phyloP scores from a whole-genome alignment of 1,140 invertebrate genomes.

The Teleogryllus occipitalis region DNA sequence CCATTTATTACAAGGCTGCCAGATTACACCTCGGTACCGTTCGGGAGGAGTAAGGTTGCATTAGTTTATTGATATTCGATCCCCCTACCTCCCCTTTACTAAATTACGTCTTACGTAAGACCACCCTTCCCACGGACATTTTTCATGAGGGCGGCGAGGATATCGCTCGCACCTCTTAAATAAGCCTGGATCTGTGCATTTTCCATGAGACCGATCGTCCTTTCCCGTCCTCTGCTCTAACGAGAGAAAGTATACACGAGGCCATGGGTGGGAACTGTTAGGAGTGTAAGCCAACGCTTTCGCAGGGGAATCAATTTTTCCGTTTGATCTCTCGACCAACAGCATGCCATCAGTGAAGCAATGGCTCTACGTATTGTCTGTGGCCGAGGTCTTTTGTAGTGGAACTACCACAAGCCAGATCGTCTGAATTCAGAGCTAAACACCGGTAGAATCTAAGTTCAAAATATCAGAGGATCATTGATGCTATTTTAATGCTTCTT shows the following conservation, averaged over 20 bases:
- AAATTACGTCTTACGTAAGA: not conserved
- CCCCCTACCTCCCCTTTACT: not conserved
- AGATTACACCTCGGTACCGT: not conserved
- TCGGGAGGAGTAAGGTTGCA: not conserved
- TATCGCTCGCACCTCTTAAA: not conserved
- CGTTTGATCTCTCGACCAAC: not conserved
- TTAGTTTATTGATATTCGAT: conserved; percentile 6
- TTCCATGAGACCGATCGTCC: not conserved
- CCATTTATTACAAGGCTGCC: not conserved
- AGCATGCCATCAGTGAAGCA: not conserved
- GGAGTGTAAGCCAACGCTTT: not conserved
- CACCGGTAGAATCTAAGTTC: no score
- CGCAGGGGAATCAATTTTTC: no score
- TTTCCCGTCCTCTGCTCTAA: not conserved
- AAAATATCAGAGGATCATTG: no score
- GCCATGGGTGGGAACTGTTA: not conserved
- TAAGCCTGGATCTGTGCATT: not conserved
- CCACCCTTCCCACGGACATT: not conserved
- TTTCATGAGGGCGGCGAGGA: not conserved
- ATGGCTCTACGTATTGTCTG: not conserved
- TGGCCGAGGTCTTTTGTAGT: not conserved
- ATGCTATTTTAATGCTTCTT: no score
- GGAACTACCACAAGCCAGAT: no score
- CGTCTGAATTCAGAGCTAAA: no score
- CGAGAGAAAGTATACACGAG: not conserved